Evolutionary conservation across 2,797 vertebrate species (phyloP).

Genomic region (Sebastes itinus): DNA sequence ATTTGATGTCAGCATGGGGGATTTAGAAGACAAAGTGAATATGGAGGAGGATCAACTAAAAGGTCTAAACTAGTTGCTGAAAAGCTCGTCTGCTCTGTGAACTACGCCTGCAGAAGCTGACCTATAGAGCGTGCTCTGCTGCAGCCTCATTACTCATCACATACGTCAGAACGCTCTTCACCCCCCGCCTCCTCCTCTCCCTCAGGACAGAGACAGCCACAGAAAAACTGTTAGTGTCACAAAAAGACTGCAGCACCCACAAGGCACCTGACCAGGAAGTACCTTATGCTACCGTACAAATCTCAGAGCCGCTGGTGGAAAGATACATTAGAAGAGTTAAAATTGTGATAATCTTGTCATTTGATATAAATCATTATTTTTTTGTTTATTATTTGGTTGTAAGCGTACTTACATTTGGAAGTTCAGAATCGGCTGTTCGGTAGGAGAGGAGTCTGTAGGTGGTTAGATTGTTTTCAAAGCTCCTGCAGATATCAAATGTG

Average conservation of each 20-base stretch:
- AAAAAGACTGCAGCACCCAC: slow-evolving; percentile 59
- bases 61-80: background rate
- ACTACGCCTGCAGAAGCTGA: slow-evolving; percentile 34
- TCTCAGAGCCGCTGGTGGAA: slow-evolving; percentile 57
- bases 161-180: slow-evolving; percentile 61
- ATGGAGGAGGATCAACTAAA: background rate
- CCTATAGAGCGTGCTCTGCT: slow-evolving; percentile 5
- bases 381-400: background rate
- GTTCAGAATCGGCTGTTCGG: slow-evolving; percentile 84
- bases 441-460: slow-evolving; percentile 92
- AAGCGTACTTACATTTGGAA: slow-evolving; percentile 82
- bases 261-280: slow-evolving; percentile 56
- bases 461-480: slow-evolving; percentile 93
- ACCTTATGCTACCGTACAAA: slow-evolving; percentile 62
- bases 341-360: background rate
- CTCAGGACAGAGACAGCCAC: slow-evolving; percentile 55
- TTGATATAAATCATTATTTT: background rate
- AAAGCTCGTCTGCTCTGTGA: slow-evolving; percentile 6
- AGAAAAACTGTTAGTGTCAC: slow-evolving; percentile 67
- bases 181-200: slow-evolving; percentile 54
- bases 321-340: slow-evolving; percentile 47
- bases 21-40: background rate
- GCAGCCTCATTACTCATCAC: slow-evolving; percentile 45
- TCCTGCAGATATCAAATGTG: slow-evolving; percentile 79
- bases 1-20: background rate